A percentile compares a stretch with the other conserved stretches of the same genome.
phyloP scores from a whole-genome alignment of 1,140 invertebrate genomes.

The Halictus rubicundus region DNA sequence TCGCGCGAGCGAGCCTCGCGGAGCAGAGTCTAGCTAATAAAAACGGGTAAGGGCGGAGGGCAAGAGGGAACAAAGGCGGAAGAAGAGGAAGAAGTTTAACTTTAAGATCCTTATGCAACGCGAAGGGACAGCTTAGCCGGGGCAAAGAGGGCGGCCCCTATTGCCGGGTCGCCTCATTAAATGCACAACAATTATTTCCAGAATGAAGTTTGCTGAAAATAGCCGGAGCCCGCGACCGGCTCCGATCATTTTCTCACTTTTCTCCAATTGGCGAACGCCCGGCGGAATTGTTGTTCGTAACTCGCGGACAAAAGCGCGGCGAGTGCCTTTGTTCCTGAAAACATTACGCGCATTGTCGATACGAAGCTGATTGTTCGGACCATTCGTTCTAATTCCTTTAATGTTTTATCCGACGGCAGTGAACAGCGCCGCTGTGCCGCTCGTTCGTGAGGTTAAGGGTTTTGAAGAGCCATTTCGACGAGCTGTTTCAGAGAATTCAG shows the following conservation, averaged over 20 bases:
- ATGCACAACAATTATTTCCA: not conserved
- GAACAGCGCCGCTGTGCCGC: not conserved
- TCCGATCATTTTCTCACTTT: conserved; percentile 3
- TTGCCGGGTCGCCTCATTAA: not conserved
- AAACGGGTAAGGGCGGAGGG: not conserved
- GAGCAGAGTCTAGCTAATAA: not conserved
- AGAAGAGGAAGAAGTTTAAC: not conserved
- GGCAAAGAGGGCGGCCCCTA: not conserved
- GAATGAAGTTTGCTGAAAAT: not conserved
- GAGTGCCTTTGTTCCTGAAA: conserved; percentile 3
- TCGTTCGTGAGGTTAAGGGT: not conserved
- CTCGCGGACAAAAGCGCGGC: not conserved
- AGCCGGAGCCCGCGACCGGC: not conserved
- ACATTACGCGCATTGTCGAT: not conserved
- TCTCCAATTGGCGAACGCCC: not conserved
- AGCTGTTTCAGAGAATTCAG: too few species aligned
- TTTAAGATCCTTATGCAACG: not conserved
- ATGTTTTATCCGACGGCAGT: not conserved
- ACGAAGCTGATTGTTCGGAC: not conserved
- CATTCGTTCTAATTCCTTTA: conserved; percentile 4
- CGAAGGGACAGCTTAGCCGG: not conserved
- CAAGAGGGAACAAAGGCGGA: not conserved
- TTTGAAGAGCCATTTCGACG: not conserved
- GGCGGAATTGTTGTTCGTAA: not conserved
- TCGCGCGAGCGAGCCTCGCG: too few species aligned